A percentile compares a stretch with the other conserved stretches of the same genome.
Conservation (phyloP, 2,113 vertebrate genomes). For the Scopus umbretta region DNA sequence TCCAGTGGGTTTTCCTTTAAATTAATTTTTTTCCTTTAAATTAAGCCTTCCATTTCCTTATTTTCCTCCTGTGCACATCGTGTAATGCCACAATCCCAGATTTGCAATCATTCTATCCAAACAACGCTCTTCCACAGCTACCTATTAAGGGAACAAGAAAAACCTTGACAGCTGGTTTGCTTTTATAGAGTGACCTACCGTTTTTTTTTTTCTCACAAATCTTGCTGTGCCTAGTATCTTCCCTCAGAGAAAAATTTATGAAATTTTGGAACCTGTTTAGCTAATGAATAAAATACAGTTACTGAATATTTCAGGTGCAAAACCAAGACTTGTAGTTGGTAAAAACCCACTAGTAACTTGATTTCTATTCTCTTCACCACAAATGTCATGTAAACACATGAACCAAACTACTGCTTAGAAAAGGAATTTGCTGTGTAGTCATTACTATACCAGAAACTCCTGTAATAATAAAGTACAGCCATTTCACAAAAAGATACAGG, state of each 20-base stretch:
- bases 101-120: slow-evolving; percentile 9
- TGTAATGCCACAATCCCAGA: neutral
- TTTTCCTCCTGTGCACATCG: neutral
- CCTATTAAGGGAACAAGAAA: slow-evolving; percentile 27
- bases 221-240: neutral
- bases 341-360: neutral
- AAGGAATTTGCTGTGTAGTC: neutral
- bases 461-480: neutral
- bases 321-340: neutral
- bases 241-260: neutral
- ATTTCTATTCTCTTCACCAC: neutral
- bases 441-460: neutral
- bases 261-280: neutral
- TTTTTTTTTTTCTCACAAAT: neutral
- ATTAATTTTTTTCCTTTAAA: neutral
- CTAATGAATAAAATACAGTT: neutral
- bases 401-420: neutral
- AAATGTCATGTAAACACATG: neutral
- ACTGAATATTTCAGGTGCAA: neutral
- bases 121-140: neutral
- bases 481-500: neutral
- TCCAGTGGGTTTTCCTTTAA: neutral
- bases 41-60: neutral
- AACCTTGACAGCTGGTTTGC: slow-evolving; percentile 41
- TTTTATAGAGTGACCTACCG: neutral